Evolutionary conservation across 2,113 vertebrate genomes (phyloP).

Genomic region (Elephantulus edwardii): DNA sequence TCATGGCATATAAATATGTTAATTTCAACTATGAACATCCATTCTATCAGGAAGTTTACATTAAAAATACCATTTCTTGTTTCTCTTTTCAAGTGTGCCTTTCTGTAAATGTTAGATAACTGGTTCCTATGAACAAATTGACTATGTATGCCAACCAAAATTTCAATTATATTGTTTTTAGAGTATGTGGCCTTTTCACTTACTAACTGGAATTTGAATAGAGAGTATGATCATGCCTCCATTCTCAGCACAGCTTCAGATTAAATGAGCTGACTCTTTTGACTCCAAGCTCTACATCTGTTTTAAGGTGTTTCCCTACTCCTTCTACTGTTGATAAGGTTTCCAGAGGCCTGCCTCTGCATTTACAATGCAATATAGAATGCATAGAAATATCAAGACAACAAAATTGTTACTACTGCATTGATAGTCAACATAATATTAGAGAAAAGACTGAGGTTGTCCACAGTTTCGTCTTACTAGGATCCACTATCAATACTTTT

Average conservation of each 20-base stretch:
- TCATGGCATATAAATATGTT: not conserved
- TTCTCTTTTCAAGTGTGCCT: not conserved
- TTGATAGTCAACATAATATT: too few relatives aligned
- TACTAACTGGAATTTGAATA: not conserved
- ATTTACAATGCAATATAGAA: too few relatives aligned
- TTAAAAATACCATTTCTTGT: not conserved
- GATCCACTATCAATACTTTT: too few relatives aligned
- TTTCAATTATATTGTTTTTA: not conserved
- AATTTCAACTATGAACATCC: not conserved
- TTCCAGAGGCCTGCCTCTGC: too few relatives aligned
- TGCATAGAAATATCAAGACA: too few relatives aligned
- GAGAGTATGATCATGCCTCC: not conserved
- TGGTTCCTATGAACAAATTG: not conserved
- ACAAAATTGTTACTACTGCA: too few relatives aligned
- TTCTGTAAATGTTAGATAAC: not conserved
- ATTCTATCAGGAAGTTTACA: not conserved
- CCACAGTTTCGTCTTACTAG: too few relatives aligned
- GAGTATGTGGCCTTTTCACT: rapidly evolving
- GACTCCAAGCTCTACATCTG: not conserved
- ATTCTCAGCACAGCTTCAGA: not conserved
- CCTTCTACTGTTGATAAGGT: too few relatives aligned
- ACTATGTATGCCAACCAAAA: not conserved
- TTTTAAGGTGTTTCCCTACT: not conserved
- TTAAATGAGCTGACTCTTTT: not conserved
- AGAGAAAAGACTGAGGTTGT: too few relatives aligned